These are phyloP conservation scores for Spizaetus ornatus DNA, from an alignment of 2,113 vertebrate genomes.

Conservation along the genomic window DNA sequence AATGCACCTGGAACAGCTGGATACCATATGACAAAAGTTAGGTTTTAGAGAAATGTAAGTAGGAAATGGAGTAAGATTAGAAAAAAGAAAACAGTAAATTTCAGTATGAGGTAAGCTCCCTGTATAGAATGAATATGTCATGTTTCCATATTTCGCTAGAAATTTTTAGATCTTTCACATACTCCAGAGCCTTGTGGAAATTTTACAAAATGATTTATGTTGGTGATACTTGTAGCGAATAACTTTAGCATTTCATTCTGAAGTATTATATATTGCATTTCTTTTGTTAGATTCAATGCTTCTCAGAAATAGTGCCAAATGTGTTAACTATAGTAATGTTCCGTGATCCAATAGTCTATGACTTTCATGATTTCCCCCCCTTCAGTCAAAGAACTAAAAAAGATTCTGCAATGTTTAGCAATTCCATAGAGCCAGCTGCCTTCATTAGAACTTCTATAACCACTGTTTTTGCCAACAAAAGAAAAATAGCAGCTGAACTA, in stretches of 20 bases:
- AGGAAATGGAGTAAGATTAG: conserved; percentile 56
- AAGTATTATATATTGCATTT: not conserved
- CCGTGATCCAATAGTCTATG: not conserved
- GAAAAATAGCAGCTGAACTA: conserved; percentile 32
- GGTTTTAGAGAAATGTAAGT: conserved; percentile 57
- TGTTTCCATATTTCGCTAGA: conserved; percentile 34
- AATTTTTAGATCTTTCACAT: conserved; percentile 43
- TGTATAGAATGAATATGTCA: not conserved
- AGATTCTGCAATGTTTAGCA: not conserved
- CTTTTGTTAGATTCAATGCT: not conserved
- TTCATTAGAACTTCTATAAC: conserved; percentile 28
- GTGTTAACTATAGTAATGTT: not conserved
- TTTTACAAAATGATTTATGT: conserved; percentile 1
- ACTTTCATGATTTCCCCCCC: not conserved
- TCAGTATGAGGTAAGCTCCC: conserved; percentile 29
- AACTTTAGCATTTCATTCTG: conserved; percentile 19
- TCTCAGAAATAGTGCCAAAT: conserved; percentile 11
- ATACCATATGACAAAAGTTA: conserved; percentile 56
- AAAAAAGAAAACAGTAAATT: conserved; percentile 55
- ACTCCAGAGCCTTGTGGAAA: conserved; percentile 7
- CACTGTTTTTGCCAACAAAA: conserved; percentile 6
- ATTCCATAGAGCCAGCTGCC: conserved; percentile 36
- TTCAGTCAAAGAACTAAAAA: conserved; percentile 23
- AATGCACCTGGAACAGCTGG: conserved; percentile 63
- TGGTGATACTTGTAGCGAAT: not conserved